Evolutionary conservation across 1,140 invertebrate genomes (phyloP).

Genomic region (Limonius californicus): DNA sequence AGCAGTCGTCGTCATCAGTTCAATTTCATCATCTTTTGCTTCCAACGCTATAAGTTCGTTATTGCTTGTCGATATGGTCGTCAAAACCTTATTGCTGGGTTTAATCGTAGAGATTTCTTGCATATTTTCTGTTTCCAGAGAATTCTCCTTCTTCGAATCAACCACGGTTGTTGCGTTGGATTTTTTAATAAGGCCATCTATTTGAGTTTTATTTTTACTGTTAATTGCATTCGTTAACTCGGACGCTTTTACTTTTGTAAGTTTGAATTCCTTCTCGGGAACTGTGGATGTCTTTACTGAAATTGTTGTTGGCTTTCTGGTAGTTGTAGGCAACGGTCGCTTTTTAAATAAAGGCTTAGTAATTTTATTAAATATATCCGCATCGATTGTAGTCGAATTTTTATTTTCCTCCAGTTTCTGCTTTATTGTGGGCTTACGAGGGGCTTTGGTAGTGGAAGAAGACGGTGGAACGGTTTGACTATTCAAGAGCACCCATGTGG

Average conservation of each 20-base stretch:
- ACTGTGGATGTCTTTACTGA: slow-evolving; percentile 19
- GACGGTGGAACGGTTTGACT: slow-evolving; percentile 43
- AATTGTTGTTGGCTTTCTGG: slow-evolving; percentile 35
- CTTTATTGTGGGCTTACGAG: slow-evolving; percentile 37
- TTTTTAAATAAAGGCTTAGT: slow-evolving; percentile 32
- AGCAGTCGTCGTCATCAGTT: slow-evolving; percentile 46
- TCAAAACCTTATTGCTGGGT: not conserved
- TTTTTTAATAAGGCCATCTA: not conserved
- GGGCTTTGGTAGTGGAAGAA: slow-evolving; percentile 46
- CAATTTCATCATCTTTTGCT: slow-evolving; percentile 55
- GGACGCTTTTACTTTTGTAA: slow-evolving; percentile 38
- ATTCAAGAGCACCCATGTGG: slow-evolving; percentile 72
- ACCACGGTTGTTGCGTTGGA: not conserved
- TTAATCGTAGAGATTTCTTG: not conserved
- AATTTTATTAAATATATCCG: slow-evolving; percentile 44
- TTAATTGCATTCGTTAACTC: slow-evolving; percentile 29
- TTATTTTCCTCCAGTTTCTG: slow-evolving; percentile 19
- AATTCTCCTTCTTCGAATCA: not conserved
- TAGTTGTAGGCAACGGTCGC: slow-evolving; percentile 39
- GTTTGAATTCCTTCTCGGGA: slow-evolving; percentile 27
- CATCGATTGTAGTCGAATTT: slow-evolving; percentile 37
- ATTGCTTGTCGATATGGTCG: not conserved
- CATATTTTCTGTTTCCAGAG: slow-evolving; percentile 31
- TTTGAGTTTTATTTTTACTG: slow-evolving; percentile 30
- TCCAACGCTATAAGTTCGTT: slow-evolving; percentile 36